These are phyloP conservation scores for Tenualosa ilisha DNA, from an alignment of 2,797 vertebrate species.

Conservation along the genomic window DNA sequence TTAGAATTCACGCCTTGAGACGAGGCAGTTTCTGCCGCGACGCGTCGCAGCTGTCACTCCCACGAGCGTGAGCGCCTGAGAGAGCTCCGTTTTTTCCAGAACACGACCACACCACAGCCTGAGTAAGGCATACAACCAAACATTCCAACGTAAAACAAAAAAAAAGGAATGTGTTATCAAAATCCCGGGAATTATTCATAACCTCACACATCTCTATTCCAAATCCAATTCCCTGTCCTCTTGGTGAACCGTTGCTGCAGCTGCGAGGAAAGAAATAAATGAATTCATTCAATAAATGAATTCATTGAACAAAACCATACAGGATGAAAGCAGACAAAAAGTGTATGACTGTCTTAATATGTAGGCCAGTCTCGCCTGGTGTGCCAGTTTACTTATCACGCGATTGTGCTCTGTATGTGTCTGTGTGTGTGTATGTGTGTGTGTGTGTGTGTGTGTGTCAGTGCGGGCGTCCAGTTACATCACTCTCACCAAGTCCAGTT, in stretches of 20 bases:
- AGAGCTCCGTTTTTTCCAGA: not conserved
- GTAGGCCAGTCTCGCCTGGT: not conserved
- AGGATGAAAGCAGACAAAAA: not conserved
- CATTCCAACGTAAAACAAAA: not conserved
- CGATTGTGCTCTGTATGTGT: not conserved
- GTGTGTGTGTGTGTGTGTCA: slow-evolving; percentile 12
- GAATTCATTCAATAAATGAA: slow-evolving; percentile 7
- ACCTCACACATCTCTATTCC: slow-evolving; percentile 46
- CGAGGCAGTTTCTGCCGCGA: slow-evolving; percentile 38
- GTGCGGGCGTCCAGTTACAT: not conserved
- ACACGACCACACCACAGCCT: not conserved
- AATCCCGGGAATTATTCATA: slow-evolving; percentile 40
- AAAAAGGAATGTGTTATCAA: not conserved
- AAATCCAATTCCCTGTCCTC: slow-evolving; percentile 22
- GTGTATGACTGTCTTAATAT: not conserved
- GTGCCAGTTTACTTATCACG: slow-evolving; percentile 5
- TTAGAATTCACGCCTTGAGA: slow-evolving; percentile 50
- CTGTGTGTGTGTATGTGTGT: not conserved
- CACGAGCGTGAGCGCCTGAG: not conserved
- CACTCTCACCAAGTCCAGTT: not conserved
- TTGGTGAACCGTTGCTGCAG: not conserved
- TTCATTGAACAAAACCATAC: slow-evolving; percentile 12
- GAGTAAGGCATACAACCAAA: not conserved
- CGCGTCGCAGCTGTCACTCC: slow-evolving; percentile 49
- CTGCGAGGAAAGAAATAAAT: not conserved